Evolutionary conservation across 1,140 invertebrate species (phyloP), one percentile per base, ranked within the genome.

Genomic region (Drosophila saltans): DNA sequence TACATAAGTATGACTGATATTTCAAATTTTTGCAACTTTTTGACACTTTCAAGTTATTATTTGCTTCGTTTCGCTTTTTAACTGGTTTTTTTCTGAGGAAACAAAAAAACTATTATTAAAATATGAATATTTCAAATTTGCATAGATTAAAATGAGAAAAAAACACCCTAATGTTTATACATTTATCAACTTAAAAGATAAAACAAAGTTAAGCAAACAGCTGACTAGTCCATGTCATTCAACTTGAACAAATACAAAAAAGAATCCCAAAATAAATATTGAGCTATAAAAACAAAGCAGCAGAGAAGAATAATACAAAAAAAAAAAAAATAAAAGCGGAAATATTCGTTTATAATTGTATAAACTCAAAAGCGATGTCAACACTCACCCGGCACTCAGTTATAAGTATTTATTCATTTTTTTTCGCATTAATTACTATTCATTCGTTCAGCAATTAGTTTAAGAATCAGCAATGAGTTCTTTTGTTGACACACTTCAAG

Each of bases 151-250:
- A 21, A 1, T 52, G 2, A 10, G 3, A 26, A 52, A 52, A 52
- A 8, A 52, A 52, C 45, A 52, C 8, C 55, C 56, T 39, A 24
- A 40, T 75, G 58, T 76, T 59, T 59, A 30, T 64, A 28, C 21
- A 57, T 39, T 39, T 67, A 30, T 52, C 58, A 59, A 57, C 33
- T 64, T 60, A 43, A 56, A 28, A 76, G 79, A 73, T 82, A 88
- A 58, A 60, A 81, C 63, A 66, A 67, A 57, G 45, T 72, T 70
- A 66, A 62, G 43, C 61, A 80, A 80, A 77, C 48, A 79, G 59
- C 39, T 72, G 66, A 61, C 52, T 56, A 10, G 41, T 58, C n/a
- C 55, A 5, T 60, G 82, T 86, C 79, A 70, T 69, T 63, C 66
- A 72, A 72, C 67, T 66, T 66, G 48, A 26, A 41, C 9, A 58